Percentiles rank a stretch among this genome's conserved stretches.
These are phyloP conservation scores for Numenius phaeopus DNA, from an alignment of 2,797 vertebrate genomes.

Conservation along the genomic window DNA sequence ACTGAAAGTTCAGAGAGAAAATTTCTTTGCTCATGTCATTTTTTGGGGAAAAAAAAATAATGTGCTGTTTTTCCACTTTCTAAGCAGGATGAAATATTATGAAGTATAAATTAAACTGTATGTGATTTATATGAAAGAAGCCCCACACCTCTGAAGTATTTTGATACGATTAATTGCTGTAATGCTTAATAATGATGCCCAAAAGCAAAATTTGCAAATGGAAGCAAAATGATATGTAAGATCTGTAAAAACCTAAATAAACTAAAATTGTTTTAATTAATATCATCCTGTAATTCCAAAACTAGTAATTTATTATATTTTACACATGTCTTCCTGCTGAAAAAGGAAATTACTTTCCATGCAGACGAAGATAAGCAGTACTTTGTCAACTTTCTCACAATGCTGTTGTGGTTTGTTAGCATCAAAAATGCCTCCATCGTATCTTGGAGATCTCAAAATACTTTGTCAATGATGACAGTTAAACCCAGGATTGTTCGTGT, in stretches of 20 bases:
- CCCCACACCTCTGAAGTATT: background rate
- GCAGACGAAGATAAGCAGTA: background rate
- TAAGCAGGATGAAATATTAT: background rate
- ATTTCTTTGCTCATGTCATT: background rate
- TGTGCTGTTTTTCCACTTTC: background rate
- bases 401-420: background rate
- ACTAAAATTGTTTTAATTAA: background rate
- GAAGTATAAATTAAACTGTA: background rate
- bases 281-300: background rate
- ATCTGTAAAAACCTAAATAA: background rate
- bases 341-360: background rate
- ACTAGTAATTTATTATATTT: background rate
- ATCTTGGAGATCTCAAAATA: background rate
- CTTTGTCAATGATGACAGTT: background rate
- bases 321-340: background rate
- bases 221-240: background rate
- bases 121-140: background rate
- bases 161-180: background rate
- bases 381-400: background rate
- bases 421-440: background rate
- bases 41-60: background rate
- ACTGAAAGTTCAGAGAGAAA: background rate
- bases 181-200: background rate
- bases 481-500: background rate
- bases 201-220: background rate